Conservation (phyloP, 2,797 vertebrate species). For the Anguilla megastoma region DNA sequence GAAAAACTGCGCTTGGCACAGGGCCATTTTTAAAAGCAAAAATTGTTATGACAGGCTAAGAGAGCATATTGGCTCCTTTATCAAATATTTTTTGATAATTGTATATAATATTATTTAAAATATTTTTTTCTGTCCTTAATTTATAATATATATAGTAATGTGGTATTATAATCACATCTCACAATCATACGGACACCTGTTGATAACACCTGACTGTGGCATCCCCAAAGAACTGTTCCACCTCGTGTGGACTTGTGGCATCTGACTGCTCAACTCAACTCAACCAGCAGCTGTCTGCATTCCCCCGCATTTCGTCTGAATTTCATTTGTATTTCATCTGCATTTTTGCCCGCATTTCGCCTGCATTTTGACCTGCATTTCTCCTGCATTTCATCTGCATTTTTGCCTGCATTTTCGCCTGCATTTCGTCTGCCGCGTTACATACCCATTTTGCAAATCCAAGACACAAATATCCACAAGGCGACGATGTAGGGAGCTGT, state of each 20-base stretch:
- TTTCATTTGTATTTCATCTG: no score
- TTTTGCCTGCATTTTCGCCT: neutral
- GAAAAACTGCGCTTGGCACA: neutral
- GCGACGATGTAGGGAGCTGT: constrained; percentile 56
- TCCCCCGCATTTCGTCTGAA: neutral
- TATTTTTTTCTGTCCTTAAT: neutral
- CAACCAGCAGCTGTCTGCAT: neutral
- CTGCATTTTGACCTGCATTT: neutral
- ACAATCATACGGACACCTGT: neutral
- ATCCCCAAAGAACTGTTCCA: neutral
- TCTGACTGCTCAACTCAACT: neutral
- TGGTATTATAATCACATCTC: neutral
- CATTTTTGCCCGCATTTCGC: no score
- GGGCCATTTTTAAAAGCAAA: neutral
- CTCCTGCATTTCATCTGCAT: neutral
- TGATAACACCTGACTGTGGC: neutral
- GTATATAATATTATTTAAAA: neutral
- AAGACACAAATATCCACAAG: constrained; percentile 69
- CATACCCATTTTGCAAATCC: constrained; percentile 70
- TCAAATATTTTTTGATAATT: no score
- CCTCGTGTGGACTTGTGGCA: neutral
- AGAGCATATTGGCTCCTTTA: neutral
- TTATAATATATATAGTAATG: neutral
- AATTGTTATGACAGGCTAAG: neutral
- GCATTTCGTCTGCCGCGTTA: constrained; percentile 32